A percentile compares a stretch with the other conserved stretches of the same genome.
These are phyloP conservation scores for Morpho deidamia DNA, from an alignment of 2,888 invertebrate genomes.

Conservation along the genomic window DNA sequence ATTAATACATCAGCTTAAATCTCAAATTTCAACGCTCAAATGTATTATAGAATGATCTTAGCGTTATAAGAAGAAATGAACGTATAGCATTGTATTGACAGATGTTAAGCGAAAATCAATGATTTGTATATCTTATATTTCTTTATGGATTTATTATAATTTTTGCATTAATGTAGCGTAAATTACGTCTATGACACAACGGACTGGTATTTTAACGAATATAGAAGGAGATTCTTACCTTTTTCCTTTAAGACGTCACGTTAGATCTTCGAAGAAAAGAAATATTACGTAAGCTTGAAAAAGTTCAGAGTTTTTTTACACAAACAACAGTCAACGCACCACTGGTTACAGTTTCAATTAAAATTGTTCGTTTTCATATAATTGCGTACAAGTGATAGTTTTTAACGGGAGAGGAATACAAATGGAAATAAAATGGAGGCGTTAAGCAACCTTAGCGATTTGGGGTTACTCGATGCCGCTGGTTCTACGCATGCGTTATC, in stretches of 20 bases:
- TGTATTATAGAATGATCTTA: no score
- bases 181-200: no score
- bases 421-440: conserved; percentile 67
- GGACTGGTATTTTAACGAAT: background rate
- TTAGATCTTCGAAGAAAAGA: conserved; percentile 5
- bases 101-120: conserved; percentile 36
- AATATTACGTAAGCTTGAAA: conserved; percentile 34
- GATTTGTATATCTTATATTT: conserved; percentile 8
- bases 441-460: conserved; percentile 30
- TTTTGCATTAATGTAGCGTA: no score
- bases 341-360: conserved; percentile 8
- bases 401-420: conserved; percentile 36
- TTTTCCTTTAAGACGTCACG: background rate
- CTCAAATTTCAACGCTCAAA: no score
- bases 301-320: conserved; percentile 9
- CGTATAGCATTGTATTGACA: background rate
- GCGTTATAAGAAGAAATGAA: no score
- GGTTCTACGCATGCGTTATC: conserved; percentile 50
- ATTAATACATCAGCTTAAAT: no score
- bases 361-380: conserved; percentile 17
- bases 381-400: conserved; percentile 23
- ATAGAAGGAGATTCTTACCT: conserved; percentile 1
- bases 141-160: no score
- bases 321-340: conserved; percentile 24
- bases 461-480: conserved; percentile 46